phyloP scores from a whole-genome alignment of 2,113 vertebrate species.

The Clarias magur region DNA sequence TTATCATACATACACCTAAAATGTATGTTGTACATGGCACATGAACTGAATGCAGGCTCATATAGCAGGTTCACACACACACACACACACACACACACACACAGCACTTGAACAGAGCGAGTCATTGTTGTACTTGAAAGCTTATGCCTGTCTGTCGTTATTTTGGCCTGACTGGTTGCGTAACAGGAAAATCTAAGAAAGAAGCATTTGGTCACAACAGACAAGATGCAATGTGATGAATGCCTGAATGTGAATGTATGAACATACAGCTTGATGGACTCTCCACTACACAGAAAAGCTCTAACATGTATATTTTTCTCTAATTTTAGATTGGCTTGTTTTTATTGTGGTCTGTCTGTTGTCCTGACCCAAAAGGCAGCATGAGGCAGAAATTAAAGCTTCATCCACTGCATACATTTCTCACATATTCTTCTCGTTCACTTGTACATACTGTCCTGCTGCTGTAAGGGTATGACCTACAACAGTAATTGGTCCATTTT shows the following conservation, averaged over 20 bases:
- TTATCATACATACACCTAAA: no score
- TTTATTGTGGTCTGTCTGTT: conserved; percentile 28
- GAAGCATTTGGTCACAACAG: neutral
- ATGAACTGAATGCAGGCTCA: no score
- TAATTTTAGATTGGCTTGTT: neutral
- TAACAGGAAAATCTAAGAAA: neutral
- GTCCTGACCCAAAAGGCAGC: neutral
- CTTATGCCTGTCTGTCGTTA: neutral
- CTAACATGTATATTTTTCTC: neutral
- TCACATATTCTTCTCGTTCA: conserved; percentile 27
- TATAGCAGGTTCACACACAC: no score
- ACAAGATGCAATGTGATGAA: neutral
- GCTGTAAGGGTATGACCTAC: conserved; percentile 11
- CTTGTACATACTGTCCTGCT: conserved; percentile 17
- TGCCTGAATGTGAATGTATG: neutral
- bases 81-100: no score
- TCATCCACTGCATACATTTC: conserved; percentile 9
- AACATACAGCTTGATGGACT: neutral
- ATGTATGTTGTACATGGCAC: no score
- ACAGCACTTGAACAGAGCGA: neutral
- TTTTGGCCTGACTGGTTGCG: neutral
- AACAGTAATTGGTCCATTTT: neutral
- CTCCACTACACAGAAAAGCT: neutral
- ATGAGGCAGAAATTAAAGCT: neutral
- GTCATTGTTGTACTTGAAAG: neutral